Percentiles rank a stretch among this genome's conserved stretches.
These are phyloP conservation scores for Morpho achilles DNA, from an alignment of 2,888 invertebrate species.

Conservation along the genomic window DNA sequence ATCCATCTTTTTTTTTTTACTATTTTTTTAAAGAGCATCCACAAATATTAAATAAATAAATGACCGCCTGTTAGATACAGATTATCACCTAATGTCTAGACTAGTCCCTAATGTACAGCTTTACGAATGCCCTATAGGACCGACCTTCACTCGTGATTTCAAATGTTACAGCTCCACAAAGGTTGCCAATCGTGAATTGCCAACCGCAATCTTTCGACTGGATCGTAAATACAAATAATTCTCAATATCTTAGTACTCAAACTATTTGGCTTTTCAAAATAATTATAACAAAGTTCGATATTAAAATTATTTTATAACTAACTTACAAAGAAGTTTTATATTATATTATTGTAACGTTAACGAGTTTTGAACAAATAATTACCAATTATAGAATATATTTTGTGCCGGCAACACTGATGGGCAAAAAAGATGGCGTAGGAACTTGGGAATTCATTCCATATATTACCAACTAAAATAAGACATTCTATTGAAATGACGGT, in stretches of 20 bases:
- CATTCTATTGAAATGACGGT: too few species aligned
- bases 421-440: too few species aligned
- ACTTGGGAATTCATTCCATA: too few species aligned
- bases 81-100: neutral
- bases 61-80: neutral
- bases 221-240: slow-evolving; percentile 40
- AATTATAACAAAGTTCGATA: too few species aligned
- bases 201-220: slow-evolving; percentile 44
- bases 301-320: too few species aligned
- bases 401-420: too few species aligned
- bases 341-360: too few species aligned
- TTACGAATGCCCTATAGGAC: slow-evolving; percentile 37
- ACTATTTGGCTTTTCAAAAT: slow-evolving; percentile 5
- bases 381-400: too few species aligned
- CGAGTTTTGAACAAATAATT: too few species aligned
- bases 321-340: too few species aligned
- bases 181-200: slow-evolving; percentile 59
- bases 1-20: too few species aligned
- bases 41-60: neutral
- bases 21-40: neutral
- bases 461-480: too few species aligned
- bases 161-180: slow-evolving; percentile 51
- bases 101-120: slow-evolving; percentile 15
- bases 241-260: slow-evolving; percentile 15
- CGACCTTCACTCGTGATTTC: slow-evolving; percentile 39